phyloP scores from a whole-genome alignment of 2,888 invertebrate genomes.

The Ophion obscuratus region DNA sequence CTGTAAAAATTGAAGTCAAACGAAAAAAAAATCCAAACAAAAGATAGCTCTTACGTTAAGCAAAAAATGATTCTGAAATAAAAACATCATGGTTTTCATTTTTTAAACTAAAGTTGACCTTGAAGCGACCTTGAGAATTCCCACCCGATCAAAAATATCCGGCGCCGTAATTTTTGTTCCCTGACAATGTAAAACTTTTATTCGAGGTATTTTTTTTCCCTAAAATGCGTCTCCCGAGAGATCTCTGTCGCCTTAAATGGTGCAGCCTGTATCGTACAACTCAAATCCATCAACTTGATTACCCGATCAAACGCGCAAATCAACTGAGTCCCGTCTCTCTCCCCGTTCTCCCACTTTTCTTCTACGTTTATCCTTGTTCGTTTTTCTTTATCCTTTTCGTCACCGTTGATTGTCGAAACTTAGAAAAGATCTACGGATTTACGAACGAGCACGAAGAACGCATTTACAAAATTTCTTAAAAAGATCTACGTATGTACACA shows the following conservation, averaged over 20 bases:
- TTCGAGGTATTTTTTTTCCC: too few relatives aligned
- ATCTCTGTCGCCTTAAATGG: slow-evolving; percentile 35
- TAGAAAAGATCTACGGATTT: slow-evolving; percentile 42
- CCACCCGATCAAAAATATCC: too few relatives aligned
- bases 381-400: background rate
- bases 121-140: too few relatives aligned
- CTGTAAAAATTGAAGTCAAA: too few relatives aligned
- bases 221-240: background rate
- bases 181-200: too few relatives aligned
- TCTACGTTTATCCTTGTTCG: background rate
- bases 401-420: slow-evolving; percentile 59
- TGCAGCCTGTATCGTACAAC: slow-evolving; percentile 34
- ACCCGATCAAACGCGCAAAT: slow-evolving; percentile 18
- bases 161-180: too few relatives aligned
- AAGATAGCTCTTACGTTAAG: too few relatives aligned
- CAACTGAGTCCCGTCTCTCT: background rate
- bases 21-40: too few relatives aligned
- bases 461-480: slow-evolving; percentile 58
- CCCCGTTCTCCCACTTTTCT: background rate
- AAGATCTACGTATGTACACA: slow-evolving; percentile 61
- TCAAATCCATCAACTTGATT: slow-evolving; percentile 30
- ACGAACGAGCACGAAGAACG: slow-evolving; percentile 40
- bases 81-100: too few relatives aligned
- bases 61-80: too few relatives aligned
- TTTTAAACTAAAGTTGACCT: too few relatives aligned